These are phyloP conservation scores for Anguilla japonica DNA, from an alignment of 2,113 vertebrate species.

Conservation along the genomic window DNA sequence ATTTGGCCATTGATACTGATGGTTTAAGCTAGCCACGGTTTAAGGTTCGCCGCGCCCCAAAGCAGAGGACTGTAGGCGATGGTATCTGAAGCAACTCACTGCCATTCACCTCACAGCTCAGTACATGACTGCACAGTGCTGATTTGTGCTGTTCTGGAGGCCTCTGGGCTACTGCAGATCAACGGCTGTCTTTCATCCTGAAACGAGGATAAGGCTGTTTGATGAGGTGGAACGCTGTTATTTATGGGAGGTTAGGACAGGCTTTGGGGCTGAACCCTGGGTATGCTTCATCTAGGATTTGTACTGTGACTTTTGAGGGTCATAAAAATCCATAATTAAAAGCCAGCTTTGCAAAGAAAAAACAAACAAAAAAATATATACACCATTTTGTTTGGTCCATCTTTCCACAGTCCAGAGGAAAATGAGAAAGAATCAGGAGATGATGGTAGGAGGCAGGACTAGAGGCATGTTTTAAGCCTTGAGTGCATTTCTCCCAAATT, in stretches of 20 bases:
- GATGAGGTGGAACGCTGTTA: not conserved
- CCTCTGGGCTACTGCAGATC: not conserved
- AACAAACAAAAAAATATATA: too few relatives aligned
- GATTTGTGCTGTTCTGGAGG: not conserved
- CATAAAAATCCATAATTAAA: not conserved
- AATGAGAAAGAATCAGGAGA: too few relatives aligned
- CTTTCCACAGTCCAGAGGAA: too few relatives aligned
- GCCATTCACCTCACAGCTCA: not conserved
- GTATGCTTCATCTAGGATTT: not conserved
- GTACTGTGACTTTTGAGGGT: not conserved
- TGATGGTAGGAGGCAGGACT: not conserved
- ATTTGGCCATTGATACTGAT: too few relatives aligned
- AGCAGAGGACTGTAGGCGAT: not conserved
- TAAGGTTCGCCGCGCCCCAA: not conserved
- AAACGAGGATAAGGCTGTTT: not conserved
- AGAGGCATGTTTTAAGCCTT: not conserved
- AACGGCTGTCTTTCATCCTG: not conserved
- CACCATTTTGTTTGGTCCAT: too few relatives aligned
- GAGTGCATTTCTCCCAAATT: too few relatives aligned
- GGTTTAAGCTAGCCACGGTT: too few relatives aligned
- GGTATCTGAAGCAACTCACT: not conserved
- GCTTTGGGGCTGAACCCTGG: not conserved
- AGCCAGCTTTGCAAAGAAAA: too few relatives aligned
- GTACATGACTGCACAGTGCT: not conserved
- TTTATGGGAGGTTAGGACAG: not conserved